These are phyloP conservation scores for Macroglossus sobrinus DNA, from an alignment of 2,113 vertebrate genomes.

Conservation along the genomic window DNA sequence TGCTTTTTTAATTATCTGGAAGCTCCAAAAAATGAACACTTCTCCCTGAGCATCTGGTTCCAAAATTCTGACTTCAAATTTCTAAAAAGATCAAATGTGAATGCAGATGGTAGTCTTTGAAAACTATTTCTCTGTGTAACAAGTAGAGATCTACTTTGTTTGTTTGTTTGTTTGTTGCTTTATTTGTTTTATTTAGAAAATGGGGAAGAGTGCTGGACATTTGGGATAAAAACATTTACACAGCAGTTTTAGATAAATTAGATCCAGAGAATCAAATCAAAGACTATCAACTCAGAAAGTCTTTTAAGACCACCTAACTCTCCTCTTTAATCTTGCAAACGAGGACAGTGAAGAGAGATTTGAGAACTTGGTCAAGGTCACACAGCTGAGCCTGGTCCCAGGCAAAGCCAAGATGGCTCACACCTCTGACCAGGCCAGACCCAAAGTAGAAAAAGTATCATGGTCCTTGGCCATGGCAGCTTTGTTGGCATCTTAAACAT, in stretches of 20 bases:
- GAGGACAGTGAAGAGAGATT: background rate
- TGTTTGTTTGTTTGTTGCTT: background rate
- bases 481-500: background rate
- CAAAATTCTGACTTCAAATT: slow-evolving; percentile 51
- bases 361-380: background rate
- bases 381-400: background rate
- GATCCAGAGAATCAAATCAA: slow-evolving; percentile 45
- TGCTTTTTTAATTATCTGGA: slow-evolving; percentile 50
- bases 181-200: slow-evolving; percentile 32
- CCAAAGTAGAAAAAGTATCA: background rate
- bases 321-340: slow-evolving; percentile 19
- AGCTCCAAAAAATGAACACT: slow-evolving; percentile 5
- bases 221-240: background rate
- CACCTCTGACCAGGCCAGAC: background rate
- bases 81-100: slow-evolving; percentile 45
- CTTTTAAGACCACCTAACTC: background rate
- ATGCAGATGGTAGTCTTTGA: slow-evolving; percentile 6
- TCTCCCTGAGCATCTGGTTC: slow-evolving; percentile 13
- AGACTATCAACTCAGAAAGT: background rate
- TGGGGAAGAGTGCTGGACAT: background rate
- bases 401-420: background rate
- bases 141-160: slow-evolving; percentile 20
- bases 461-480: background rate
- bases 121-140: slow-evolving; percentile 23
- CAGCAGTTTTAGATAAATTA: slow-evolving; percentile 30